A percentile compares a stretch with the other conserved stretches of the same genome.
These are phyloP conservation scores for Hybos culiciformis DNA, from an alignment of 2,888 invertebrate species.

Conservation along the genomic window DNA sequence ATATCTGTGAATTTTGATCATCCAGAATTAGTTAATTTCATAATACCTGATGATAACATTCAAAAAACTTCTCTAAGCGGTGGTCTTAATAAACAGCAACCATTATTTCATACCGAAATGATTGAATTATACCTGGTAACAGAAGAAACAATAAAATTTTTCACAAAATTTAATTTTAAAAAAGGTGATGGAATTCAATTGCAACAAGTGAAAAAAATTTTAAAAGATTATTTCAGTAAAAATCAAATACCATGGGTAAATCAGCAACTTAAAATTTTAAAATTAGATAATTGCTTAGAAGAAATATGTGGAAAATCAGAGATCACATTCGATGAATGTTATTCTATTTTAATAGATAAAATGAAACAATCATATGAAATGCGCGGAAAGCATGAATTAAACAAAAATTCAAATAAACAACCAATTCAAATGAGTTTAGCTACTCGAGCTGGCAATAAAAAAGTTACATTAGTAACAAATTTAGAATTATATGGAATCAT, in stretches of 20 bases:
- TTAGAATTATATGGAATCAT: constrained; percentile 76
- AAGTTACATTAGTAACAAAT: constrained; percentile 83
- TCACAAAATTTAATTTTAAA: constrained; percentile 34
- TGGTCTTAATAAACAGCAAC: constrained; percentile 8
- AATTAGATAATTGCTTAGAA: constrained; percentile 26
- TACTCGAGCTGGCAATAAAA: constrained; percentile 74
- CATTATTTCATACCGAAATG: constrained; percentile 30
- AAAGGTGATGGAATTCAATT: constrained; percentile 49
- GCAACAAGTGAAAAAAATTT: constrained; percentile 47
- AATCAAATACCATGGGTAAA: constrained; percentile 43
- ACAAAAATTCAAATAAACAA: constrained; percentile 55
- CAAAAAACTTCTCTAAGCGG: neutral
- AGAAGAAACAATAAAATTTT: constrained; percentile 29
- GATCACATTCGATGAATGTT: constrained; percentile 55
- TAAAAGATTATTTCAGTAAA: constrained; percentile 58
- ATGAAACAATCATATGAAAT: constrained; percentile 43
- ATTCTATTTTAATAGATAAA: constrained; percentile 45
- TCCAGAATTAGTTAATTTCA: constrained; percentile 38
- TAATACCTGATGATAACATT: constrained; percentile 20
- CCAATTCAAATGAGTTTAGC: constrained; percentile 65
- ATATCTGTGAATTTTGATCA: constrained; percentile 48
- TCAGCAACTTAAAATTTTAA: constrained; percentile 25
- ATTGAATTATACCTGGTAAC: constrained; percentile 31
- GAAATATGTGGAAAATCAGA: constrained; percentile 22
- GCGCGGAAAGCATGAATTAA: constrained; percentile 31